phyloP scores from a whole-genome alignment of 2,888 invertebrate species.

The Archips xylosteana region DNA sequence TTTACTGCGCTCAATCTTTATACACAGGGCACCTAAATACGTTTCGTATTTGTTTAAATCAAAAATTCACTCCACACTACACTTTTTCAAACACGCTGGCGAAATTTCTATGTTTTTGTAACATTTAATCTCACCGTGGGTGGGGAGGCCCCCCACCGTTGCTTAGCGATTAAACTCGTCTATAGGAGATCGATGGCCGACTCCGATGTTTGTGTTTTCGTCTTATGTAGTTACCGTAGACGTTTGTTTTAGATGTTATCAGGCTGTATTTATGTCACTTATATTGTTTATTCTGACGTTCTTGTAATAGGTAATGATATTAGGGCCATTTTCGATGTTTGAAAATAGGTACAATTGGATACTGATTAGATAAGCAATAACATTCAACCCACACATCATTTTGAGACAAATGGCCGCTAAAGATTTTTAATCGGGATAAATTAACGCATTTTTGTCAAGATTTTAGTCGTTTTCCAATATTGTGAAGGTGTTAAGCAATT shows the following conservation, averaged over 20 bases:
- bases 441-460: no score
- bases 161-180: slow-evolving; percentile 69
- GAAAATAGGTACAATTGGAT: not conserved
- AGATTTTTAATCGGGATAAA: no score
- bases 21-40: slow-evolving; percentile 6
- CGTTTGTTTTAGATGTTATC: slow-evolving; percentile 26
- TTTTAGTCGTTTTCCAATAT: no score
- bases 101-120: slow-evolving; percentile 58
- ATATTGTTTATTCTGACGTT: slow-evolving; percentile 13
- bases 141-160: slow-evolving; percentile 51
- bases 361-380: no score
- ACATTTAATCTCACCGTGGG: slow-evolving; percentile 63
- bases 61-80: slow-evolving; percentile 32
- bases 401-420: no score
- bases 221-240: slow-evolving; percentile 20
- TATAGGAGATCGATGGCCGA: slow-evolving; percentile 46
- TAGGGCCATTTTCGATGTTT: not conserved
- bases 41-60: slow-evolving; percentile 32
- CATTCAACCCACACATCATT: no score
- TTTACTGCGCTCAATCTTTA: not conserved
- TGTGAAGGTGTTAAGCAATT: no score
- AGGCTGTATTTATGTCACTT: slow-evolving; percentile 12
- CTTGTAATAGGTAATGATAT: not conserved
- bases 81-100: slow-evolving; percentile 41
- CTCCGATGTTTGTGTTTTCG: slow-evolving; percentile 35